phyloP scores from a whole-genome alignment of 2,797 vertebrate species.

The Aselliscus stoliczkanus region DNA sequence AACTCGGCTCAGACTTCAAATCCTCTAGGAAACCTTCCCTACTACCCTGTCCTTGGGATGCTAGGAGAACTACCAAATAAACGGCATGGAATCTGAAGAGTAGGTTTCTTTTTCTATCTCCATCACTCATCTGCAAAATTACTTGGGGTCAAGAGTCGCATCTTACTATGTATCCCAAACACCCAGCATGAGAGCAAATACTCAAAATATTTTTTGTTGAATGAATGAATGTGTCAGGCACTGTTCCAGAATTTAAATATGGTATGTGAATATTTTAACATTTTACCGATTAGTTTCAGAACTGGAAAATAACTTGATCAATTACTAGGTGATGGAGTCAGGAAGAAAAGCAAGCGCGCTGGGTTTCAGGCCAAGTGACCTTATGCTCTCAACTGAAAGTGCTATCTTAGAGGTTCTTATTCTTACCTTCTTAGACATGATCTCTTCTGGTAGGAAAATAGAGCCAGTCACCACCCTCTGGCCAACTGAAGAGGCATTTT shows the following conservation, averaged over 20 bases:
- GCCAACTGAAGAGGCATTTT: constrained; percentile 20
- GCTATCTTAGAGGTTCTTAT: neutral
- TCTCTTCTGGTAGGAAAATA: neutral
- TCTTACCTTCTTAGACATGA: neutral
- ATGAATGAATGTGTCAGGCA: neutral
- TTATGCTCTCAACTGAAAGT: neutral
- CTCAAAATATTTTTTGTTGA: neutral
- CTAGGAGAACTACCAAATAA: neutral
- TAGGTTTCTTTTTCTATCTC: neutral
- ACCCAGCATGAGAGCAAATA: neutral
- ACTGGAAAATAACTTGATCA: neutral
- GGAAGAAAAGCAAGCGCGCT: neutral
- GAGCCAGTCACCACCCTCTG: neutral
- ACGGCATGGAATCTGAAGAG: neutral
- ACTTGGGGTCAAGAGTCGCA: neutral
- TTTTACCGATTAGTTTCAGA: neutral
- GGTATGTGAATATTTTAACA: neutral
- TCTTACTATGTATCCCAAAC: neutral
- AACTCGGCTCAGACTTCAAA: neutral
- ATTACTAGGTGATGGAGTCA: neutral
- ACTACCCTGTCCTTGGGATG: neutral
- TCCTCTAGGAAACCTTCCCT: neutral
- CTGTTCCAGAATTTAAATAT: neutral
- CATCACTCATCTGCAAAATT: neutral
- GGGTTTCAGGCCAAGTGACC: neutral